Base-by-base conservation (phyloP, 2,113 vertebrate species). In the Seriola rivoliana region DNA sequence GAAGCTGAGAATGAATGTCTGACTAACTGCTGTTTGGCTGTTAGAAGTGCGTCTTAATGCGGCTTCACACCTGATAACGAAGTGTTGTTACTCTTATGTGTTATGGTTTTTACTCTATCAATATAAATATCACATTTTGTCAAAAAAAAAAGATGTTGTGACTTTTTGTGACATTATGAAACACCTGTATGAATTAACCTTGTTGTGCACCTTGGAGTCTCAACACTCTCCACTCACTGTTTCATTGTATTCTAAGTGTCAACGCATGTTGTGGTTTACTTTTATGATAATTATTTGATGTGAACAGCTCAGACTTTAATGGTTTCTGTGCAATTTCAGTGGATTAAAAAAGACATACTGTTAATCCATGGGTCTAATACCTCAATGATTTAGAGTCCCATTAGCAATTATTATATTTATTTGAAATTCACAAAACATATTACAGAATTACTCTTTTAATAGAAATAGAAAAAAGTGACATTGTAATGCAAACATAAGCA, bases 211-310 rank as follows among this genome's bases (percentile, higher is more conserved):
- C n/a, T 57, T 55, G 52, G n/a, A 55, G 52, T 23, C n/a, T 57
- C 3, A 25, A 23, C 4, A 12, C 34, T 44, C 25, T 32, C 16
- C 3, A 5, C 60, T 23, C 40, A 11, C 5, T 34, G 23, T 55
- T 57, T n/a, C 62, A 25, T 3, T 55, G 16, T 29, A 7, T 21
- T 38, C 7, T 34, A 16, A 38, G 34, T 54, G 54, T 64, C 1
- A 54, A 40, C 52, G 21, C 8, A 38, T 66, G 32, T 23, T 54
- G 16, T 21, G 21, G 13, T 36, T 8, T 36, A 46, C 25, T 25
- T 36, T 48, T 42, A 29, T 71, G 8, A n/a, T 62, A 57, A 70
- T 69, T 50, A 60, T 74, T 60, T 10, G 21, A 42, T 42, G 11
- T 29, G 14, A 59, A 40, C 16, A 74, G 23, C 32, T 42, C 32